Evolutionary conservation across 1,140 invertebrate species (phyloP), one percentile per base, ranked within the genome.

Genomic region (Apis laboriosa): DNA sequence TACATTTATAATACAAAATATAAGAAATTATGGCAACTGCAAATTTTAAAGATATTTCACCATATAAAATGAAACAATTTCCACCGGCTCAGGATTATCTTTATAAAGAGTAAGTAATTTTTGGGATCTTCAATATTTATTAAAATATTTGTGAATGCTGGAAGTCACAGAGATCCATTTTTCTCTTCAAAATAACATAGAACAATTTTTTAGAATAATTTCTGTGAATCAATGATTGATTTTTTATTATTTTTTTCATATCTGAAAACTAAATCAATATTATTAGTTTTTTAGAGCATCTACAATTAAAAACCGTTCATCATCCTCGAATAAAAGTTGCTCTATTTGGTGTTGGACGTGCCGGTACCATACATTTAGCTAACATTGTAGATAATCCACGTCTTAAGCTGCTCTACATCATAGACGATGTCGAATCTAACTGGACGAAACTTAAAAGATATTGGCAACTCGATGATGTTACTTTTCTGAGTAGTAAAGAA

Each of bases 271-370:
- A 19, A n/a, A 34, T 66, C 53, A 19, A 19, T 73, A 9, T 85
- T 68, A 70, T 71, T 61, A 93, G 92, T 64, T 92, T 91, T 49
- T 49, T 90, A 15, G 76, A 89, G 9, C 82, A 92, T 71, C 12
- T 90, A 2, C 24, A 68, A 11, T n/a, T 90, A 43, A 89, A 88
- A 67, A 75, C 80, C 9, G 61, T 60, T 5, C 64, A 71, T 1
- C 88, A 89, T 15, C 73, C 80, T 15, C 55, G 83, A 34, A 7
- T 91, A 0, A 90, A 84, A 66, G 83, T 95, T 0, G 96, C 96
- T 0, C 88, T 96, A 4, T 96, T 96, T 88, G 96, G 96, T 11
- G 87, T 95, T 0, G 96, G 96, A 0, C 94, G 96, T 17, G 95
- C 95, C 53, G 95, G 95, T 0, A 93, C 95, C n/a, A 96, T 96